Evolutionary conservation across 2,888 invertebrate genomes (phyloP).

Genomic region (Athrips mouffetella): DNA sequence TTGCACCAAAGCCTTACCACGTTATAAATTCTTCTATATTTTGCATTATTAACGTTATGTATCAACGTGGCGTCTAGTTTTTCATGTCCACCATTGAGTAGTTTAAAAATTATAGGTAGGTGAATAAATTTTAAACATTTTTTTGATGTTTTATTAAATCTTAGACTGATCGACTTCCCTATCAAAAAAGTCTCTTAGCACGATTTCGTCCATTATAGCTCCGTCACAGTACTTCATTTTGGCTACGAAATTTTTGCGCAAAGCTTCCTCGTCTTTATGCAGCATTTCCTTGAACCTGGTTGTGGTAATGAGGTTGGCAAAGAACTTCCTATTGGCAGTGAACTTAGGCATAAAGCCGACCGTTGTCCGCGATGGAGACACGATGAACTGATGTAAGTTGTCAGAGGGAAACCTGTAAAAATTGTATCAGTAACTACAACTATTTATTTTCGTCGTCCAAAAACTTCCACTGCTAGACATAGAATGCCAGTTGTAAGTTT

Average conservation of each 20-base stretch:
- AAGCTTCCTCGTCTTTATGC: constrained; percentile 40
- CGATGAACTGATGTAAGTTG: constrained; percentile 48
- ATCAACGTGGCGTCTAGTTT: no score
- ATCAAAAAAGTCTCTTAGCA: constrained; percentile 49
- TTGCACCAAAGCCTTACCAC: no score
- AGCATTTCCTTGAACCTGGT: constrained; percentile 50
- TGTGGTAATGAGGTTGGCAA: constrained; percentile 55
- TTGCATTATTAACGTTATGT: no score
- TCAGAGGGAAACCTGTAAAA: constrained; percentile 50
- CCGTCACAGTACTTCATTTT: constrained; percentile 57
- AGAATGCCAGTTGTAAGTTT: no score
- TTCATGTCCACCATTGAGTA: no score
- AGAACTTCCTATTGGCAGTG: constrained; percentile 59
- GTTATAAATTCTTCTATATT: no score
- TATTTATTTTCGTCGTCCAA: no score
- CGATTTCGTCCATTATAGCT: constrained; percentile 41
- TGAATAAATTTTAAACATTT: background rate
- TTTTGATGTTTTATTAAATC: constrained; percentile 23
- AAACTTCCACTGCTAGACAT: no score
- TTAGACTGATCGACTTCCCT: constrained; percentile 50
- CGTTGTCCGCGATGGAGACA: constrained; percentile 56
- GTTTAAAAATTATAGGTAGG: background rate
- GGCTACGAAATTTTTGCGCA: constrained; percentile 35
- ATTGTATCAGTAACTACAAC: no score
- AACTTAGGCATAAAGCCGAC: constrained; percentile 54